Conservation (phyloP, 2,888 invertebrate genomes). For the Polyploca ridens region DNA sequence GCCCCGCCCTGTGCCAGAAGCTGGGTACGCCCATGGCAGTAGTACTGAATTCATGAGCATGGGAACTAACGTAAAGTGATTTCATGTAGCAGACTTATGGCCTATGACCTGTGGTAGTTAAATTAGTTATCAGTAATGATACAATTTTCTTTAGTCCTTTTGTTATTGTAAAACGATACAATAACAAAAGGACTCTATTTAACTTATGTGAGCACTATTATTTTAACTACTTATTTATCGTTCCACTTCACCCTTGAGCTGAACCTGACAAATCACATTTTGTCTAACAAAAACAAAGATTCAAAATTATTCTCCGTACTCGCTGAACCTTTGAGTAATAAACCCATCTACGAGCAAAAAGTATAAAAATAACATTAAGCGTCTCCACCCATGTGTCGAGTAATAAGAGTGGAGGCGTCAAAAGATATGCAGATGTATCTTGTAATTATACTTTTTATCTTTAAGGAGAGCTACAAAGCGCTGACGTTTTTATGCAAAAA, state of each 20-base stretch:
- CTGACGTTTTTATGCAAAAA: constrained; percentile 79
- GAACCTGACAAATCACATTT: constrained; percentile 14
- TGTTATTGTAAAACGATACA: no score
- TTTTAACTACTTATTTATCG: no score
- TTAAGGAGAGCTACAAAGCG: constrained; percentile 58
- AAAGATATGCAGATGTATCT: constrained; percentile 77
- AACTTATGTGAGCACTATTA: no score
- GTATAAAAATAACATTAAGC: constrained; percentile 36
- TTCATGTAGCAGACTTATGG: no score
- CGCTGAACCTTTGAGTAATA: constrained; percentile 43
- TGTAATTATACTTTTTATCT: constrained; percentile 60
- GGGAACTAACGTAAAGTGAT: no score
- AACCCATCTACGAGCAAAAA: constrained; percentile 55
- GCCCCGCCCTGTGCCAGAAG: no score
- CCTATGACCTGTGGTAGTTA: no score
- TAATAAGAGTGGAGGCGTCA: constrained; percentile 61
- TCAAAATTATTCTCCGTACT: constrained; percentile 24
- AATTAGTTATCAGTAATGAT: no score
- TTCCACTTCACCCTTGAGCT: constrained; percentile 4
- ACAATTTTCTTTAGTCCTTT: no score
- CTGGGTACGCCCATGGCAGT: no score
- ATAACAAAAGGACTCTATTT: no score
- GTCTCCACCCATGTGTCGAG: constrained; percentile 66
- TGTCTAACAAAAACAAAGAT: constrained; percentile 21
- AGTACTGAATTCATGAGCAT: no score